phyloP scores from a whole-genome alignment of 2,797 vertebrate species.

The Cephalopachus bancanus region DNA sequence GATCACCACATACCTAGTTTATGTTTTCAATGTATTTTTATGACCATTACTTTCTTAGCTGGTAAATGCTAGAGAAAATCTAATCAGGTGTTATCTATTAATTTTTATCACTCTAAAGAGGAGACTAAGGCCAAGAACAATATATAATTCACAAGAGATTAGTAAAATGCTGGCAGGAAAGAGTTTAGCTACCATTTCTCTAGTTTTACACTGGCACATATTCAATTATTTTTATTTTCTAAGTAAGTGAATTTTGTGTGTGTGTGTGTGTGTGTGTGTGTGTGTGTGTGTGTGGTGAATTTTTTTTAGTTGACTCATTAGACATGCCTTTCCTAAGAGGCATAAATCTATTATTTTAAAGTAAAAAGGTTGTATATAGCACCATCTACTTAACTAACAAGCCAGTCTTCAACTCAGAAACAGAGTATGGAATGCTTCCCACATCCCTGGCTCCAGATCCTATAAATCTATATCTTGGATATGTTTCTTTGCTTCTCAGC shows the following conservation, averaged over 20 bases:
- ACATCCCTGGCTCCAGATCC: neutral
- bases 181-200: neutral
- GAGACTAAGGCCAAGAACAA: neutral
- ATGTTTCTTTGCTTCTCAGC: neutral
- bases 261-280: too few species aligned
- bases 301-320: neutral
- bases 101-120: conserved; percentile 44
- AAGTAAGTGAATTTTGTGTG: neutral
- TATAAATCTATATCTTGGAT: neutral
- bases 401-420: neutral
- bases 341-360: neutral
- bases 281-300: neutral
- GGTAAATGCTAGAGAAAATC: neutral
- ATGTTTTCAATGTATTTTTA: neutral
- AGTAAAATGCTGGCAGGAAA: neutral
- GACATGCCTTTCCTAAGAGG: neutral
- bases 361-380: neutral
- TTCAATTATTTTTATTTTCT: conserved; percentile 17
- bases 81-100: conserved; percentile 7
- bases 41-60: neutral
- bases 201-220: neutral
- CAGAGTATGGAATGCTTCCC: neutral
- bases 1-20: neutral
- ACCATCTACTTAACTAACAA: neutral
- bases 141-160: neutral